Evolutionary conservation across 2,888 invertebrate genomes (phyloP), one percentile per base, ranked within the genome.

Genomic region (Erpobdella octoculata): DNA sequence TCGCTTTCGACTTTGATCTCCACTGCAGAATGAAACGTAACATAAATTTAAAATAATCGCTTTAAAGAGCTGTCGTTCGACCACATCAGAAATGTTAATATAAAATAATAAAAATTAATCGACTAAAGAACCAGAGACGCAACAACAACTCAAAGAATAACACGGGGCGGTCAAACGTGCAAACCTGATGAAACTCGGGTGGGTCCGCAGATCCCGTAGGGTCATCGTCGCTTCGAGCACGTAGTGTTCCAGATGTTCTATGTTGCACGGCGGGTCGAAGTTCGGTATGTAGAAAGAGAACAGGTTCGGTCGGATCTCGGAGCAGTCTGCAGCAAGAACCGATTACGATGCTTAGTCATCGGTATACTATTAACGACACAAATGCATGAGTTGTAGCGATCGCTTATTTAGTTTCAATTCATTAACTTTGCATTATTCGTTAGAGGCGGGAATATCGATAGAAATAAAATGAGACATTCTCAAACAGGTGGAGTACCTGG

Each of bases 201-300:
- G 62, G n/a, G 62, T 33, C 33, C 33, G 62, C 3, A 62, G 35
- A 9, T 62, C 62, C 6, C 33, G 31, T 18, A 33, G 62, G 5
- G 35, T 33, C 35, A 33, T 28, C 25, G 28, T n/a, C 1, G 62
- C 62, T 35, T 62, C 62, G 31, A n/a, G 31, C 4, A 62, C 35
- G 33, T 62, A 62, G 33, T 31, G 31, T 8, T 62, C 62, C 28
- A 62, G 62, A n/a, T 62, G n/a, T n/a, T 35, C 33, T n/a, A 62
- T 18, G 8, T 18, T n/a, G 35, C 62, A 62, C 4, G 62, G 62
- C 1, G 62, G 62, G 18, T 33, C n/a, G 12, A 62, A 31, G 35
- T 62, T 62, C n/a, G 62, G 62, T 31, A 62, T 62, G 62, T 62
- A 62, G n/a, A 62, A 9, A 1, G 62, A 62, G 62, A 62, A 62